These are phyloP conservation scores for Belonocnema kinseyi DNA, from an alignment of 1,140 invertebrate species.

Conservation along the genomic window DNA sequence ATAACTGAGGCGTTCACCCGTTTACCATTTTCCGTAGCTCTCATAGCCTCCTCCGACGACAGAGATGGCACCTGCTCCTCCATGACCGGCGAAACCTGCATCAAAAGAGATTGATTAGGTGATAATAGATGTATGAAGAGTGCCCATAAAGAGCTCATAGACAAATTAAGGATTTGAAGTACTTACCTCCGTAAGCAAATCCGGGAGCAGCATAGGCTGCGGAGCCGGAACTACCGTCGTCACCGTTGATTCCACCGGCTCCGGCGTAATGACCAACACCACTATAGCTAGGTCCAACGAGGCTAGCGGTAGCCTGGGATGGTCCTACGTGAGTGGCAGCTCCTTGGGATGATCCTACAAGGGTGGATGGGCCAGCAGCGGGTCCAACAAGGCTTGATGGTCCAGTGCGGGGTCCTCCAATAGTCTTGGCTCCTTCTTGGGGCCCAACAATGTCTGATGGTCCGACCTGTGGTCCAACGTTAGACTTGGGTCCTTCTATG, in stretches of 20 bases:
- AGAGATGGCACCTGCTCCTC: constrained; percentile 70
- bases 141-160: background rate
- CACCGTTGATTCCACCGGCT: constrained; percentile 69
- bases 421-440: too few relatives aligned
- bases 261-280: constrained; percentile 72
- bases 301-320: constrained; percentile 59
- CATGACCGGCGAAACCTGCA: constrained; percentile 42
- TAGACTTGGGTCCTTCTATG: too few relatives aligned
- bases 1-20: constrained; percentile 73
- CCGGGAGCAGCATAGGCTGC: constrained; percentile 72
- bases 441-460: too few relatives aligned
- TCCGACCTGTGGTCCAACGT: too few relatives aligned
- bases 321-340: too few relatives aligned
- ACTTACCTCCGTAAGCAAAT: constrained; percentile 60
- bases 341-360: too few relatives aligned
- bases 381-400: too few relatives aligned
- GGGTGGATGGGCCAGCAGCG: too few relatives aligned
- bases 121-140: constrained; percentile 5
- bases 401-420: too few relatives aligned
- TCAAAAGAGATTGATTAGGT: constrained; percentile 1
- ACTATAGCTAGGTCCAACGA: constrained; percentile 73
- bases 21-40: constrained; percentile 72
- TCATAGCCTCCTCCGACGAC: constrained; percentile 71
- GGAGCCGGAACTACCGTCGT: constrained; percentile 59
- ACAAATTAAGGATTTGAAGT: too few relatives aligned